Evolutionary conservation across 2,797 vertebrate species (phyloP), one percentile per base, ranked within the genome.

Genomic region (Acipenser oxyrinchus): DNA sequence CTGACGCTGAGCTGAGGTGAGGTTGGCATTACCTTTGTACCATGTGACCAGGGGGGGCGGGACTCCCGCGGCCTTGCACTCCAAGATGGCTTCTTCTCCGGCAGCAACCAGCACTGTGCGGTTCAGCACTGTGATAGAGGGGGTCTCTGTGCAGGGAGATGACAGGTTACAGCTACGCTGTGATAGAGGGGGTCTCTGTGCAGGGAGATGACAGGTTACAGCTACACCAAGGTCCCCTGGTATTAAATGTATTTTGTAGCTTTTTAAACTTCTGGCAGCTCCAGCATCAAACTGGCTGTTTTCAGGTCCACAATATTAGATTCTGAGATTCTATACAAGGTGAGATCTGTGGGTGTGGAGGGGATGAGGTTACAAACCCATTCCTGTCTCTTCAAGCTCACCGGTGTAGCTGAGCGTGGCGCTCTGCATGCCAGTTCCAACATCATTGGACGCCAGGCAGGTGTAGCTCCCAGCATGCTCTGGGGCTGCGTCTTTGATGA

Each of bases 381-480:
- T 7, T 1, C 6, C 49, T 60, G 51, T 52, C 64, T 12, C 49
- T 11, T 67, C 59, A 62, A 15, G 18, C 75, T 71, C 73, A 95
- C 95, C 95, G 62, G 85, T 75, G 68, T 92, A 93, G 57, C 82
- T 91, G 51, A 98, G 79, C 4, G 79, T 76, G 64, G 87, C 66
- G 0, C 78, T 79, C 74, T 88, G 87, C 65, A 90, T 86, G 0
- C 86, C 90, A 18, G 78, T 90, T 65, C 95, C 95, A 55, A 89
- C 85, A 3, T 78, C 65, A 1, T 90, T 96, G 76, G 79, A 69
- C 9, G 94, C 94, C 1, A 77, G 72, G 78, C 95, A 98, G 66
- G 87, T 93, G 78, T 98, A 98, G 76, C 91, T 93, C 78, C 95
- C 95, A 65, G 92, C 89, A 77, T 98, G 93, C 79, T 92, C 90